Conservation (phyloP, 1,140 invertebrate species). For the Laupala kohalensis region DNA sequence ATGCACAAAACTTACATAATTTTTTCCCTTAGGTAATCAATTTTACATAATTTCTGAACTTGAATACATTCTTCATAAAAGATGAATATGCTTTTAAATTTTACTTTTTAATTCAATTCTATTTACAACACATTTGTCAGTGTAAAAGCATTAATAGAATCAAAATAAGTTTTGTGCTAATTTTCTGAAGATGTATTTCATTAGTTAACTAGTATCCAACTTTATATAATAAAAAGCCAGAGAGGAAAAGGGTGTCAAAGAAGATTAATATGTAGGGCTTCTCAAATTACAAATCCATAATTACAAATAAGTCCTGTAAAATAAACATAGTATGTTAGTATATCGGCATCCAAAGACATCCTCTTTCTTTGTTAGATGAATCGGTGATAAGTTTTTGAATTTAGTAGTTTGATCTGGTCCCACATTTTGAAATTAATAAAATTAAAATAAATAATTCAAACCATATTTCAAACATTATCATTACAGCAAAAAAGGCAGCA, state of each 20-base stretch:
- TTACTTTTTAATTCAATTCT: no score
- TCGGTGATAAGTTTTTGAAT: not conserved
- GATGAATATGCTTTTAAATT: no score
- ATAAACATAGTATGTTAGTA: slow-evolving; percentile 2
- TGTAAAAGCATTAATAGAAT: not conserved
- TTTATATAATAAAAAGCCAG: not conserved
- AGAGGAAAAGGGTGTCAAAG: not conserved
- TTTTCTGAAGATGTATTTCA: not conserved
- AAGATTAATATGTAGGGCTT: not conserved
- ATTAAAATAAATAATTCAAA: not conserved
- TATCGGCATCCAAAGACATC: not conserved
- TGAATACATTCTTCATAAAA: no score
- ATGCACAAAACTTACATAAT: not conserved
- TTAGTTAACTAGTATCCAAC: not conserved
- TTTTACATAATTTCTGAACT: no score
- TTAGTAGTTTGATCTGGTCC: not conserved
- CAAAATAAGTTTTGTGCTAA: not conserved
- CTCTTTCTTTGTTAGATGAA: not conserved
- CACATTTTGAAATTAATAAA: not conserved
- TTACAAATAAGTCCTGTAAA: slow-evolving; percentile 7
- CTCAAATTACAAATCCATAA: not conserved
- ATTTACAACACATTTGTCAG: no score
- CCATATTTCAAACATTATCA: not conserved
- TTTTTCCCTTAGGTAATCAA: no score
- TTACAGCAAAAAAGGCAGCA: not conserved